Evolutionary conservation across 35 echinoderm and acorn worm genomes (phyloP), one percentile per base, ranked within the genome.

Genomic region (Apostichopus japonicus): DNA sequence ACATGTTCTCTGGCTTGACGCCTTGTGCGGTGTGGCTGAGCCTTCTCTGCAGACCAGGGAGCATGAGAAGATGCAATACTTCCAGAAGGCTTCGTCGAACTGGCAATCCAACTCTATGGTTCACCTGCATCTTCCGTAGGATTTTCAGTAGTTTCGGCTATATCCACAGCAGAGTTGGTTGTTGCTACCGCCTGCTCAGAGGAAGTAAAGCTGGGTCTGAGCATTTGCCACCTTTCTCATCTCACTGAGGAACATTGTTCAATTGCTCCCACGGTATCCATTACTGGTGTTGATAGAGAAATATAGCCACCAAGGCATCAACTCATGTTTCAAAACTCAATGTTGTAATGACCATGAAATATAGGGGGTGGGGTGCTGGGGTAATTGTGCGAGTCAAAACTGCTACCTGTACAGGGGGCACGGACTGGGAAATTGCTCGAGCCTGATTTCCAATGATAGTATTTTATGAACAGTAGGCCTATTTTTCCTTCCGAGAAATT

Each of bases 131-230:
- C 78, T 80, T 80, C 78, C 78, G 78, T 11, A 80, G 33, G 33
- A 44, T 44, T 44, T 44, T 44, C 33, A 44, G 33, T 44, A 80
- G 10, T 79, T 79, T 16, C 23, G 22, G 13, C 14, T n/a, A 80
- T 80, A 80, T 80, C 22, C 17, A 75, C 71, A 75, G 71, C 71
- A 75, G 6, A 75, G 71, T 23, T 75, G 71, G 33, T 44, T 44
- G 2, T 44, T 44, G 33, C 33, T 44, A 44, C 22, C 78, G 14
- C 13, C 13, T 80, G 23, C 78, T 80, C 78, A 80, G 78, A 80
- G 78, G 78, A 53, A 23, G 78, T 80, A 23, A 80, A 21, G 78
- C 78, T 80, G 78, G 78, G 78, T 80, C 78, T 80, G 78, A 80
- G 78, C 78, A 80, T 80, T 19, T 80, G 78, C 22, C 78, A 80